These are phyloP conservation scores for Calameuta filiformis DNA, from an alignment of 2,888 invertebrate genomes.

Conservation along the genomic window DNA sequence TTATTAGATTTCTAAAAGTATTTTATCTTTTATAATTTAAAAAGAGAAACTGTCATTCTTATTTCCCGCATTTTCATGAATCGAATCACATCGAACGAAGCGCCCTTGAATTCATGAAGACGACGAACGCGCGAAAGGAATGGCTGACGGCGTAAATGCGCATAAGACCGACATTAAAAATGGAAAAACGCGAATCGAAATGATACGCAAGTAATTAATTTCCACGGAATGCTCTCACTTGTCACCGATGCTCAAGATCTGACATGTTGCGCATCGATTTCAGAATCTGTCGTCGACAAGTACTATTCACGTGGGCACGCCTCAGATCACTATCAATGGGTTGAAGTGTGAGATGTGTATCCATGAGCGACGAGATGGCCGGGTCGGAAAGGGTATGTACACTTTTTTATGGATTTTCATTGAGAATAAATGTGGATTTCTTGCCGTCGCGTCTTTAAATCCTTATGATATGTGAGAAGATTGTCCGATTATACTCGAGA, in stretches of 20 bases:
- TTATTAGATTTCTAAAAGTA: too few relatives aligned
- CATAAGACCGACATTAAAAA: conserved; percentile 8
- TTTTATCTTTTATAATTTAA: too few relatives aligned
- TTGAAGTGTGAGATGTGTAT: conserved; percentile 36
- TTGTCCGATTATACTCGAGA: background rate
- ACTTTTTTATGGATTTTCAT: background rate
- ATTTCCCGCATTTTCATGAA: background rate
- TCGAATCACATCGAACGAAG: background rate
- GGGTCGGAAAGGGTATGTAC: conserved; percentile 36
- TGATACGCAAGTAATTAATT: conserved; percentile 7
- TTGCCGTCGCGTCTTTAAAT: background rate
- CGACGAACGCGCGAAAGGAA: background rate
- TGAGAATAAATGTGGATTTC: background rate
- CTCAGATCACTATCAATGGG: conserved; percentile 23
- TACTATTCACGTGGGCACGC: conserved; percentile 8
- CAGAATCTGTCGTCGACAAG: background rate
- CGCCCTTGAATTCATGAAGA: background rate
- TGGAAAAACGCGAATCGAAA: background rate
- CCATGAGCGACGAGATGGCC: conserved; percentile 37
- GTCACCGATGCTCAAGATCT: background rate
- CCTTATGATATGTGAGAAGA: background rate
- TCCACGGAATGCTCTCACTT: background rate
- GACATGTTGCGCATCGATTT: conserved; percentile 15
- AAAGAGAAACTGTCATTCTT: background rate
- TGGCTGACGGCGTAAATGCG: conserved; percentile 15